Percentiles rank a stretch among this genome's conserved stretches.
Conservation (phyloP, 1,140 invertebrate genomes). For the Aphaenogaster ashmeadi region DNA sequence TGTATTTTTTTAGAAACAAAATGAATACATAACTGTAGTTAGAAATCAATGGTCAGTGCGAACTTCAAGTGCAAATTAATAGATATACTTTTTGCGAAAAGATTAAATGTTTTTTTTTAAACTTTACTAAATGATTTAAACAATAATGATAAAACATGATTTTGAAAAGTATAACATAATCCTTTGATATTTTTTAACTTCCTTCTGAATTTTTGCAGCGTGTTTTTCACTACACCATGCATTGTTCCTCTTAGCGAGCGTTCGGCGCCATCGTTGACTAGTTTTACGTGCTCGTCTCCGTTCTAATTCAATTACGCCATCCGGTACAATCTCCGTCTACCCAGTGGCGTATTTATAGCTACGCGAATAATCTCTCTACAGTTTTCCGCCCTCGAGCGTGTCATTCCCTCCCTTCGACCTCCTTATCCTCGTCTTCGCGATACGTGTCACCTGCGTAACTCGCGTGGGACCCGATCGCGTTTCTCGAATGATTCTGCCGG, state of each 20-base stretch:
- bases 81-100: not conserved
- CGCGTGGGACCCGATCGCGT: not conserved
- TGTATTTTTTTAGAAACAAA: not conserved
- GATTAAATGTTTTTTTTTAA: conserved; percentile 5
- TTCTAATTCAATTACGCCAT: conserved; percentile 50
- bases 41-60: too few relatives aligned
- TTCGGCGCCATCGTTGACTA: not conserved
- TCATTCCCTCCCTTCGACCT: not conserved
- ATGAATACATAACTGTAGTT: not conserved
- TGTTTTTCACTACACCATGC: not conserved
- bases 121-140: too few relatives aligned
- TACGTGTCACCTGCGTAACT: conserved; percentile 9
- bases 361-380: conserved; percentile 23
- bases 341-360: conserved; percentile 42
- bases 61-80: too few relatives aligned
- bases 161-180: not conserved
- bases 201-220: not conserved
- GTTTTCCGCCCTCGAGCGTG: conserved; percentile 14
- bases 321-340: conserved; percentile 45
- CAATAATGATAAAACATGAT: conserved; percentile 5
- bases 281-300: conserved; percentile 42
- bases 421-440: not conserved
- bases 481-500: conserved; percentile 27
- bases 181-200: not conserved
- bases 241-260: not conserved